A percentile compares a stretch with the other conserved stretches of the same genome.
Evolutionary conservation across 2,888 invertebrate species (phyloP).

Genomic region (Mycalesis mineus): DNA sequence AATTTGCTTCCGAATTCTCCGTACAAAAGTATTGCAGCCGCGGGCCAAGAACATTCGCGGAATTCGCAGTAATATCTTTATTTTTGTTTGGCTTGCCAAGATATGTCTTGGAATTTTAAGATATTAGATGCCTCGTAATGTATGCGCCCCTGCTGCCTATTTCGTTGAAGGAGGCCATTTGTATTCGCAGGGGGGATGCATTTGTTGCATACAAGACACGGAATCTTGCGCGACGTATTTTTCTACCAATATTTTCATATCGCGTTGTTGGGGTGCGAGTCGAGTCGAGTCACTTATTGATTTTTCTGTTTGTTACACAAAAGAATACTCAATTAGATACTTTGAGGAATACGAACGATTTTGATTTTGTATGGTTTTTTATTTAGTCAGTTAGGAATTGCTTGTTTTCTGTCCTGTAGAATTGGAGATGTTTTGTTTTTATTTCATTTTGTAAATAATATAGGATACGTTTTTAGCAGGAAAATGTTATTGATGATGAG

Average conservation of each 20-base stretch:
- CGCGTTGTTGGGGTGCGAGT: neutral
- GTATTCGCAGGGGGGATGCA: conserved; percentile 43
- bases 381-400: too few relatives aligned
- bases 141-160: conserved; percentile 38
- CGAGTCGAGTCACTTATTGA: conserved; percentile 1
- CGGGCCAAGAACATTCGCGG: conserved; percentile 11
- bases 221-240: conserved; percentile 33
- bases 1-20: neutral
- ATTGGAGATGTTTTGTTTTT: too few relatives aligned
- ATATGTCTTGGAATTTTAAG: conserved; percentile 41
- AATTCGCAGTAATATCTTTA: conserved; percentile 30
- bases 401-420: too few relatives aligned
- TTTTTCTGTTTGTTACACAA: neutral
- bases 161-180: conserved; percentile 42
- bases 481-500: too few relatives aligned
- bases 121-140: conserved; percentile 47
- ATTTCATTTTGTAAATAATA: too few relatives aligned
- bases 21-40: neutral
- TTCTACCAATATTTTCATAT: conserved; percentile 14
- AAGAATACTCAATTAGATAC: too few relatives aligned
- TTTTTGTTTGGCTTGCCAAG: conserved; percentile 37
- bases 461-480: too few relatives aligned
- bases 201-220: conserved; percentile 40
- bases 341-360: too few relatives aligned
- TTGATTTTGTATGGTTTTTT: too few relatives aligned